These are phyloP conservation scores for Mormyrus hasselquistii DNA, from an alignment of 2,797 vertebrate genomes.

Conservation along the genomic window DNA sequence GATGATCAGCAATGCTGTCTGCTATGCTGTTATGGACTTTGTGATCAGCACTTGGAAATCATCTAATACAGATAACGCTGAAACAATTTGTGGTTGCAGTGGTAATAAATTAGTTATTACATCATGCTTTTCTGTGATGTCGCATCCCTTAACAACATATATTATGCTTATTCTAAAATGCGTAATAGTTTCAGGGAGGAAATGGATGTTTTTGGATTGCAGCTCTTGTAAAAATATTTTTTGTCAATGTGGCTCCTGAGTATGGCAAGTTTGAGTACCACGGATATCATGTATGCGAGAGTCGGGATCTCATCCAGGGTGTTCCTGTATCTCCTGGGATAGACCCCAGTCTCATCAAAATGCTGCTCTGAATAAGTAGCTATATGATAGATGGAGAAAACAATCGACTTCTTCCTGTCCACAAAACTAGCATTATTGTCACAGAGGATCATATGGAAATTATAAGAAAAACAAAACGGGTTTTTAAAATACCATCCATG, in stretches of 20 bases:
- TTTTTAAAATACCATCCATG: background rate
- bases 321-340: background rate
- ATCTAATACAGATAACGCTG: background rate
- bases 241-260: background rate
- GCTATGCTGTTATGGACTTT: background rate
- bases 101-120: background rate
- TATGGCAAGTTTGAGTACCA: no score
- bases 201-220: background rate
- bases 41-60: background rate
- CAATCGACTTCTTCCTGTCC: background rate
- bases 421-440: background rate
- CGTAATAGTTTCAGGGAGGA: background rate
- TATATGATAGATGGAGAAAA: background rate
- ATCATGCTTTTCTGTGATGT: background rate
- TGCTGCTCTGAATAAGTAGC: background rate
- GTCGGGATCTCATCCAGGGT: background rate
- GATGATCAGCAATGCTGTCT: no score
- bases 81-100: background rate
- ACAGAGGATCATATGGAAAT: background rate
- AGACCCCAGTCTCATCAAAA: background rate
- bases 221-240: background rate
- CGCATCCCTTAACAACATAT: background rate
- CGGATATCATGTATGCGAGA: background rate
- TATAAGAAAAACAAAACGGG: background rate
- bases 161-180: background rate